These are phyloP conservation scores for Dendrolimus houi DNA, from an alignment of 2,888 invertebrate genomes.

Conservation along the genomic window DNA sequence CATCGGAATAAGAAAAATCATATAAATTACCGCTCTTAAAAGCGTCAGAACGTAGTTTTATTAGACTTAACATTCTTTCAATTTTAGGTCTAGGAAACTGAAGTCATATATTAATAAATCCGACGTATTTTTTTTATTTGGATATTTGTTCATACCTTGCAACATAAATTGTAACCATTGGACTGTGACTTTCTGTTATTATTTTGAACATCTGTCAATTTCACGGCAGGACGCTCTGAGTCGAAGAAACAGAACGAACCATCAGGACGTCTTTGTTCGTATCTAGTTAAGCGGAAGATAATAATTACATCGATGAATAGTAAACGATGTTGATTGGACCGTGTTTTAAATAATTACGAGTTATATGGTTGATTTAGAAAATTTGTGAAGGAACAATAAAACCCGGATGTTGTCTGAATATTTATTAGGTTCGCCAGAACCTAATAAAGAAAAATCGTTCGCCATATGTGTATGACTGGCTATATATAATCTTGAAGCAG, in stretches of 20 bases:
- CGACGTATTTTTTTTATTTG: too few species aligned
- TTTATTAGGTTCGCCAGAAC: too few species aligned
- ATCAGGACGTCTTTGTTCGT: constrained; percentile 46
- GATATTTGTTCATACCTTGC: background rate
- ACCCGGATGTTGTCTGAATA: background rate
- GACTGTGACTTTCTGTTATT: constrained; percentile 46
- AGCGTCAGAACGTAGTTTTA: too few species aligned
- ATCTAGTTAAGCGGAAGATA: constrained; percentile 55
- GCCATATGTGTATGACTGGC: too few species aligned
- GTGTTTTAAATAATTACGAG: constrained; percentile 8
- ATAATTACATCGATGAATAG: constrained; percentile 50
- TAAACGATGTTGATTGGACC: constrained; percentile 19
- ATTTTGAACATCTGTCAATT: constrained; percentile 57
- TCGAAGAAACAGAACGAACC: constrained; percentile 36
- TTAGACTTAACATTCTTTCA: too few species aligned
- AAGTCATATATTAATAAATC: too few species aligned
- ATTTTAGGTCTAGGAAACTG: too few species aligned
- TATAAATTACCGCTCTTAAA: too few species aligned
- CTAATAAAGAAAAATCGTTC: too few species aligned
- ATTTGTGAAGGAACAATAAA: background rate
- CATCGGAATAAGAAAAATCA: too few species aligned
- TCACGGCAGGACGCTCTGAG: constrained; percentile 44
- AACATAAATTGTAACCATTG: constrained; percentile 16
- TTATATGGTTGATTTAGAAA: constrained; percentile 1
- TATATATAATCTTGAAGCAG: too few species aligned